Base-by-base conservation (phyloP, 2,113 vertebrate species). In the Atherinomorus stipes region DNA sequence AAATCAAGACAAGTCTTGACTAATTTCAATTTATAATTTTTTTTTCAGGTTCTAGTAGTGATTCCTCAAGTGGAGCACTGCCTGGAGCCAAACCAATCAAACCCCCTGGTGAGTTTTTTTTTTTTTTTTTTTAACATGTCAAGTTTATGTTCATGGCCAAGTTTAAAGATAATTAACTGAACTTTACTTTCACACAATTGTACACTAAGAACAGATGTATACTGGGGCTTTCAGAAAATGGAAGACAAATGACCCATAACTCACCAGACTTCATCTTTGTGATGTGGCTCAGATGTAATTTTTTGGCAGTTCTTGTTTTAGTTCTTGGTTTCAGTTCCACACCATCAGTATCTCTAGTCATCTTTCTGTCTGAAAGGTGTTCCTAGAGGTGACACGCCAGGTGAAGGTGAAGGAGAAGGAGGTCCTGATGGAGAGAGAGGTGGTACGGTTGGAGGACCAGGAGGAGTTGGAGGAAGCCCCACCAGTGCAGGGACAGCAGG, bases 331-430 rank as follows among this genome's bases (percentile, higher is more conserved):
- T 42, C 10, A 22, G 21, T 38, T 63, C 47, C 19, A 21, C 0
- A 9, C 16, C 45, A 2, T 61, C 59, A 40, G 42, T 23, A 42
- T 7, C 0, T 58, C 18, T 7, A 0, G 6, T 72, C 3, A 52
- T 22, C 1, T 44, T 16, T 44, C 25, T 61, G 34, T 75, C 52
- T 75, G 23, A 73, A 45, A 93, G 90, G 87, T 61, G 81, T 88
- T 51, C 91, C 92, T 54, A 89, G 93, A 89, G 93, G 93, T 47
- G 93, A 94, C 71, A 94, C 93, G 15, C 92, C 92, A 26, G 91
- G 91, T 50, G 88, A 93, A 83, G 90, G 89, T 49, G 90, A 92
- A 64, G 90, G 89, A 16, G 86, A 90, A 38, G 87, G 61, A 44
- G 82, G 84, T 40, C 84, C 84, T 67, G 84, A 89, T 78, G 83